Conservation (phyloP, 1,140 invertebrate genomes). For the Melipona quadrifasciata region DNA sequence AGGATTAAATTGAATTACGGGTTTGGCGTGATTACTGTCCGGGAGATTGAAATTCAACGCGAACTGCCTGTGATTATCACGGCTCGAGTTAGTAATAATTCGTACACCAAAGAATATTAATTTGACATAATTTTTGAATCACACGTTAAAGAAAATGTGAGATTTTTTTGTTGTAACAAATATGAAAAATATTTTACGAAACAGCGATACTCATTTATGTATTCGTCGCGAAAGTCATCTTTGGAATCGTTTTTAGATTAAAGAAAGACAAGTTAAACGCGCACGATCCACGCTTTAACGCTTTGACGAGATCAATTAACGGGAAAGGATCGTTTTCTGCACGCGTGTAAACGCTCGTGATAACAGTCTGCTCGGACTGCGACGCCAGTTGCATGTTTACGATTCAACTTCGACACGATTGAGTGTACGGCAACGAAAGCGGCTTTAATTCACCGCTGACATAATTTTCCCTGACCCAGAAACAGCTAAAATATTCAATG, state of each 20-base stretch:
- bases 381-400: conserved; percentile 46
- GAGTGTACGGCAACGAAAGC: conserved; percentile 60
- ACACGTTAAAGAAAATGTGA: not conserved
- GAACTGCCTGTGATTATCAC: not conserved
- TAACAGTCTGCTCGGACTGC: not conserved
- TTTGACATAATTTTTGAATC: no score
- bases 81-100: not conserved
- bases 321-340: not conserved
- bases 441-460: conserved; percentile 70
- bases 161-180: not conserved
- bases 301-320: not conserved
- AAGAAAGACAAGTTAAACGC: no score
- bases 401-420: conserved; percentile 36
- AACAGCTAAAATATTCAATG: conserved; percentile 68
- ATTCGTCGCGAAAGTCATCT: no score
- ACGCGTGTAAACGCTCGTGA: no score
- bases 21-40: not conserved
- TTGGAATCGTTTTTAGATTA: no score
- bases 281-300: not conserved
- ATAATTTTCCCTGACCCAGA: conserved; percentile 73
- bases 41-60: not conserved
- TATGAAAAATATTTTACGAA: not conserved
- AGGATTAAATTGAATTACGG: conserved; percentile 32
- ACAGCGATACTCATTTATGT: not conserved
- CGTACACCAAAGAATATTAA: not conserved